A percentile compares a stretch with the other conserved stretches of the same genome.
Conservation (phyloP, 2,797 vertebrate genomes). For the Rachycentron canadum region DNA sequence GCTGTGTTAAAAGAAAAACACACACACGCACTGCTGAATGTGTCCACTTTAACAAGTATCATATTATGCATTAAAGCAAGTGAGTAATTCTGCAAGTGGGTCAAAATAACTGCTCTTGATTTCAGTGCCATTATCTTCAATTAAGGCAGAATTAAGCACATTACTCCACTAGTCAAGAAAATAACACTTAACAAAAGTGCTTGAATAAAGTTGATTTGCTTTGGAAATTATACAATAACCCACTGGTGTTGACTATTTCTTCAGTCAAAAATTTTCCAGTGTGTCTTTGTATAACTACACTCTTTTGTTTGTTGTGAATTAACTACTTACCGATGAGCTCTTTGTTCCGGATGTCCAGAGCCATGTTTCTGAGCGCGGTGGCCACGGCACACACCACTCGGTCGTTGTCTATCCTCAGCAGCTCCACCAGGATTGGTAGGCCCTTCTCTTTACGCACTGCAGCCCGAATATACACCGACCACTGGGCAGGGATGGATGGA, state of each 20-base stretch:
- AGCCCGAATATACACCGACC: constrained; percentile 97
- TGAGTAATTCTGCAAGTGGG: constrained; percentile 23
- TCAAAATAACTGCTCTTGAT: constrained; percentile 31
- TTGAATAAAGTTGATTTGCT: constrained; percentile 4
- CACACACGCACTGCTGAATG: constrained; percentile 5
- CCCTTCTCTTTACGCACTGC: constrained; percentile 99
- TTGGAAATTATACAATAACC: constrained; percentile 3
- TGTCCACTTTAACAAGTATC: constrained; percentile 9
- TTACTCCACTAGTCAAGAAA: constrained; percentile 12
- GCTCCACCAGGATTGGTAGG: constrained; percentile 95
- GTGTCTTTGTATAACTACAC: background rate
- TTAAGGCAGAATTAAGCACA: constrained; percentile 22
- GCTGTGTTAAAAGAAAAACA: constrained; percentile 10
- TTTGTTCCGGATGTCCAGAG: constrained; percentile 98
- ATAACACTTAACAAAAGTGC: constrained; percentile 12
- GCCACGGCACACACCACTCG: constrained; percentile 98
- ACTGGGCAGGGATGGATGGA: constrained; percentile 81
- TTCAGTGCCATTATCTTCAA: constrained; percentile 19
- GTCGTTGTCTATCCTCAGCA: constrained; percentile 98
- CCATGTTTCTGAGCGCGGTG: constrained; percentile 98
- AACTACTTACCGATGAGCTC: constrained; percentile 93
- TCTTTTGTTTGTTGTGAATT: background rate
- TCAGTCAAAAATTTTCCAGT: background rate
- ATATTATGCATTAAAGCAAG: constrained; percentile 20
- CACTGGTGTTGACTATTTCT: background rate